Evolutionary conservation across 92 coral and sea anemone species (phyloP).

Genomic region (Umimayanthus chanpuru): DNA sequence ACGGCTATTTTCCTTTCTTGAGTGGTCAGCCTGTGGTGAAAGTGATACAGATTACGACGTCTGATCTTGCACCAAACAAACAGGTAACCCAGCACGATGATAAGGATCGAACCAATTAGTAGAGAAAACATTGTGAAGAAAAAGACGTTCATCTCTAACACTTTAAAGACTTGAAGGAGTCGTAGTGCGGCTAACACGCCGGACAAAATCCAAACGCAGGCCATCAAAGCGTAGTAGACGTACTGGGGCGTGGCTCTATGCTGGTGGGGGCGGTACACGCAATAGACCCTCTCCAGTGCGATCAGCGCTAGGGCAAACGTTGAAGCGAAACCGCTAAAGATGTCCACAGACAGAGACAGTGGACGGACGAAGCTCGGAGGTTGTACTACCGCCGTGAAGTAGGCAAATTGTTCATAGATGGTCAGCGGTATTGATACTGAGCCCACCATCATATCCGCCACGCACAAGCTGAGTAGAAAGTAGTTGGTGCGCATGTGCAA

Average conservation of each 20-base stretch:
- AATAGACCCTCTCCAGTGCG: slow-evolving; percentile 81
- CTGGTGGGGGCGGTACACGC: slow-evolving; percentile 69
- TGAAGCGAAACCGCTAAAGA: slow-evolving; percentile 85
- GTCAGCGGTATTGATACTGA: slow-evolving; percentile 84
- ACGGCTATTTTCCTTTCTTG: slow-evolving; percentile 83
- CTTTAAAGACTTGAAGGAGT: slow-evolving; percentile 55
- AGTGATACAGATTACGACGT: slow-evolving; percentile 54
- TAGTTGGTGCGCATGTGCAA: slow-evolving; percentile 84
- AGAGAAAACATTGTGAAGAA: slow-evolving; percentile 67
- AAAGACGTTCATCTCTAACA: slow-evolving; percentile 40
- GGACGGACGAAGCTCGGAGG: slow-evolving; percentile 39
- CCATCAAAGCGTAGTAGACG: slow-evolving; percentile 65
- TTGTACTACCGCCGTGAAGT: slow-evolving; percentile 28
- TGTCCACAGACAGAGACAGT: slow-evolving; percentile 68
- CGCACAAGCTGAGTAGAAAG: slow-evolving; percentile 82
- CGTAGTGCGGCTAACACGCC: slow-evolving; percentile 66
- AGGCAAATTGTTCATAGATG: slow-evolving; percentile 69
- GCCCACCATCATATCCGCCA: slow-evolving; percentile 88
- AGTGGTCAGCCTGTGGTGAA: slow-evolving; percentile 65
- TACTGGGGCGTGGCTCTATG: slow-evolving; percentile 62
- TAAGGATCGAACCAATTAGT: slow-evolving; percentile 59
- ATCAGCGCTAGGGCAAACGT: slow-evolving; percentile 78
- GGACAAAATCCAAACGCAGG: slow-evolving; percentile 73
- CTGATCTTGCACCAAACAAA: slow-evolving; percentile 78
- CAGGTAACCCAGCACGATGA: slow-evolving; percentile 67